Evolutionary conservation across 1,140 invertebrate genomes (phyloP), one percentile per base, ranked within the genome.

Genomic region (Drosophila virilis): DNA sequence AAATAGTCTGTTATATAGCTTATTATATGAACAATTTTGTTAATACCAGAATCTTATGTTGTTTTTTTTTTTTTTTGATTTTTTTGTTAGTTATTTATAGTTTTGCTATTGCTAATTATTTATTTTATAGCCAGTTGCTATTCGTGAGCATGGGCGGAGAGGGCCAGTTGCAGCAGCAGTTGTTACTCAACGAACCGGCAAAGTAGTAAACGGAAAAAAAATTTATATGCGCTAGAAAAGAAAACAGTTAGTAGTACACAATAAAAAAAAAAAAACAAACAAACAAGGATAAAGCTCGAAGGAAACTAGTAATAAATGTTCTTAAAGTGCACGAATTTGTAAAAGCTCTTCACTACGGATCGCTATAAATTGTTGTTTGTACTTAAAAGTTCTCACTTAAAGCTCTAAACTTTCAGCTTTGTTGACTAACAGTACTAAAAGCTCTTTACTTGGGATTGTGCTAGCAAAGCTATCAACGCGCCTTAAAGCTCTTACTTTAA

Each of bases 51-150:
- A 72, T 72, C 57, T 72, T 68, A 54, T 78, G 46, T 62, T 48
- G 37, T 52, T 57, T 58, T 17, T 62, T 58, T 67, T 46, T 77
- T 17, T 59, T 55, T 55, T 0, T 0, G 0, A 45, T 60, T 59
- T 77, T 84, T 35, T 43, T n/a, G n/a, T 55, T 69, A 74, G 66
- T 45, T 62, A 55, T 59, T 43, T 57, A 45, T 51, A 65, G 60
- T 71, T 71, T 62, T 70, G 40, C 33, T 71, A 50, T 58, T 65
- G 9, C 42, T 45, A 77, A 72, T 75, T 85, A 85, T 85, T 85
- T 85, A 85, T 85, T 84, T 72, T 51, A 70, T 74, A 62, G 64
- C 50, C 75, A 52, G 42, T 55, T 61, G 42, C 55, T 61, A 54
- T 46, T 38, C 46, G 38, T 28, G 40, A 12, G 8, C 6, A 28